These are phyloP conservation scores for Perccottus glenii DNA, from an alignment of 2,113 vertebrate species.

Conservation along the genomic window DNA sequence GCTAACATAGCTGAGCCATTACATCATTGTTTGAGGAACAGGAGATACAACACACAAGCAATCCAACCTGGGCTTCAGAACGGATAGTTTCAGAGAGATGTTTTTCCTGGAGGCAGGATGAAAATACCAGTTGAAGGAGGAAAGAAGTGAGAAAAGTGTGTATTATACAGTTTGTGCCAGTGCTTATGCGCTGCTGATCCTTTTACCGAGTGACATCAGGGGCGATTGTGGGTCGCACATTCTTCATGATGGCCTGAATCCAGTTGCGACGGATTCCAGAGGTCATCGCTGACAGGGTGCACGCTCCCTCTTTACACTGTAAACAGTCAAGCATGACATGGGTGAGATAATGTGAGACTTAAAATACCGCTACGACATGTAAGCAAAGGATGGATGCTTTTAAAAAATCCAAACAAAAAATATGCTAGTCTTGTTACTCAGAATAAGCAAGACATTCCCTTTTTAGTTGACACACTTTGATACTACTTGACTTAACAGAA, in stretches of 20 bases:
- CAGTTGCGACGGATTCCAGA: slow-evolving; percentile 97
- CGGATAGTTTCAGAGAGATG: slow-evolving; percentile 90
- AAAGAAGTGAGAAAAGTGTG: slow-evolving; percentile 65
- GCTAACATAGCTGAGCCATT: slow-evolving; percentile 66
- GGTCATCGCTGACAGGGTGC: slow-evolving; percentile 95
- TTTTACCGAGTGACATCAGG: slow-evolving; percentile 94
- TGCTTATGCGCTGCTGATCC: slow-evolving; percentile 41
- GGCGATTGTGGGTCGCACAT: slow-evolving; percentile 87
- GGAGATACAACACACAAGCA: slow-evolving; percentile 63
- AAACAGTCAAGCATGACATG: slow-evolving; percentile 35
- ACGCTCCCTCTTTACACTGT: slow-evolving; percentile 91
- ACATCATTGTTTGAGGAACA: slow-evolving; percentile 63
- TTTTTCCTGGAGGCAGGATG: slow-evolving; percentile 87
- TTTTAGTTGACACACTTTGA: slow-evolving; percentile 3
- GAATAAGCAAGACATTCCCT: background rate
- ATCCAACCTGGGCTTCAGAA: slow-evolving; percentile 90
- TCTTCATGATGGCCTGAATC: slow-evolving; percentile 98
- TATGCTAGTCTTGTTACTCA: background rate
- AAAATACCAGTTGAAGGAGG: slow-evolving; percentile 57
- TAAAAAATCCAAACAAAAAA: slow-evolving; percentile 1
- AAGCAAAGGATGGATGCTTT: slow-evolving; percentile 1
- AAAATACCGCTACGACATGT: slow-evolving; percentile 7
- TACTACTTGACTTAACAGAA: background rate
- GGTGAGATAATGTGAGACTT: background rate
- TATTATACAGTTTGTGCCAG: slow-evolving; percentile 38